Conservation (phyloP, 2,113 vertebrate species). For the Anoura caudifer region DNA sequence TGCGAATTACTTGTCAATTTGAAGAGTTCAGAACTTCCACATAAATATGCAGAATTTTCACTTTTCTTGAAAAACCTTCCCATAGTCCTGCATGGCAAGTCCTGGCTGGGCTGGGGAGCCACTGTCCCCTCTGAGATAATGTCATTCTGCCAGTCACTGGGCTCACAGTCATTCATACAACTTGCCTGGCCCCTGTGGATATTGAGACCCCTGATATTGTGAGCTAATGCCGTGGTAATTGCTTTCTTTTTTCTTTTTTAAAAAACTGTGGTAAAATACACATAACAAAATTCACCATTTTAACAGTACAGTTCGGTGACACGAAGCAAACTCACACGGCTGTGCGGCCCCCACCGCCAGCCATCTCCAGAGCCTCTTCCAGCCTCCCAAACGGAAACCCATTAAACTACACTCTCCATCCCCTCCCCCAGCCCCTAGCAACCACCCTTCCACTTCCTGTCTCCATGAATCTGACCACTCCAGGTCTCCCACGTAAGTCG, state of each 20-base stretch:
- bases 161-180: not conserved
- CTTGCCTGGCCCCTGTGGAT: no score
- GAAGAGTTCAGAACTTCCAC: conserved; percentile 19
- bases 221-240: not conserved
- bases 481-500: not conserved
- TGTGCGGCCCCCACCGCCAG: not conserved
- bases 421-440: not conserved
- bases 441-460: not conserved
- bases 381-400: not conserved
- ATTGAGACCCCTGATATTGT: not conserved
- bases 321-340: not conserved
- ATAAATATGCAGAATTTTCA: not conserved
- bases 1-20: not conserved
- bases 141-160: not conserved
- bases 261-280: not conserved
- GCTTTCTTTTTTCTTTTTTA: not conserved
- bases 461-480: not conserved
- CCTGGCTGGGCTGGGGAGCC: not conserved
- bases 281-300: not conserved
- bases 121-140: fast-evolving
- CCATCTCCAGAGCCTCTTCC: not conserved
- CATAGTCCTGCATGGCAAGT: not conserved
- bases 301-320: not conserved
- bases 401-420: not conserved
- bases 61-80: not conserved